These are phyloP conservation scores for Aphelinus atriplicis DNA, from an alignment of 1,140 invertebrate species.

Conservation along the genomic window DNA sequence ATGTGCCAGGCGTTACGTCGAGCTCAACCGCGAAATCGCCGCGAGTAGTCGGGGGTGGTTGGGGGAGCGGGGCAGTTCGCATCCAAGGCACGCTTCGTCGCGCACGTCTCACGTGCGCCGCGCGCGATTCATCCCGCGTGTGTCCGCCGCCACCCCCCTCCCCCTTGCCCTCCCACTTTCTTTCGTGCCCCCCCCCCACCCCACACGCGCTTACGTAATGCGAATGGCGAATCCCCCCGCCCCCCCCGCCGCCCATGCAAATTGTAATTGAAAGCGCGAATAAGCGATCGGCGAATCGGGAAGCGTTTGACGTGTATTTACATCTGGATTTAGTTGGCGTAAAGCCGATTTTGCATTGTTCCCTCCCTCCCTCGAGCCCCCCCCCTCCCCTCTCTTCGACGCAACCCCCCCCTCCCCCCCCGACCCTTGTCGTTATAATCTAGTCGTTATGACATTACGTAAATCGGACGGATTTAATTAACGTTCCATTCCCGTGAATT, in stretches of 20 bases:
- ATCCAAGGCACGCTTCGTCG: no score
- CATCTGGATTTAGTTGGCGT: not conserved
- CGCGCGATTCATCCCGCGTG: no score
- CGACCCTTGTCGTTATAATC: not conserved
- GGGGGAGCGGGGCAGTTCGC: no score
- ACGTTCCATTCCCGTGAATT: no score
- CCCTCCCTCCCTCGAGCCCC: not conserved
- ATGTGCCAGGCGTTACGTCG: no score
- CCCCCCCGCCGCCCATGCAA: not conserved
- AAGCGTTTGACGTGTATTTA: not conserved
- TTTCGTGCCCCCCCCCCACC: not conserved
- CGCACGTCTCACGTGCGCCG: no score
- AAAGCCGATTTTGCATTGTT: not conserved
- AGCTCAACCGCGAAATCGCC: no score
- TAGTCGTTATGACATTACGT: no score
- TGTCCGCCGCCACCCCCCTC: not conserved
- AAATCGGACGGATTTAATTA: no score
- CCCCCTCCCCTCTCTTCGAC: not conserved
- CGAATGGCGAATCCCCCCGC: no score
- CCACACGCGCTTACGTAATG: constrained; percentile 12
- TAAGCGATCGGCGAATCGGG: not conserved
- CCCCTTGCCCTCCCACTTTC: not conserved
- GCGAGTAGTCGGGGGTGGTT: no score
- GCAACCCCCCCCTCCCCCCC: not conserved
- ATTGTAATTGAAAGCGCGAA: not conserved